Base-by-base conservation (phyloP, 2,888 invertebrate genomes). In the Camponotus fellah region DNA sequence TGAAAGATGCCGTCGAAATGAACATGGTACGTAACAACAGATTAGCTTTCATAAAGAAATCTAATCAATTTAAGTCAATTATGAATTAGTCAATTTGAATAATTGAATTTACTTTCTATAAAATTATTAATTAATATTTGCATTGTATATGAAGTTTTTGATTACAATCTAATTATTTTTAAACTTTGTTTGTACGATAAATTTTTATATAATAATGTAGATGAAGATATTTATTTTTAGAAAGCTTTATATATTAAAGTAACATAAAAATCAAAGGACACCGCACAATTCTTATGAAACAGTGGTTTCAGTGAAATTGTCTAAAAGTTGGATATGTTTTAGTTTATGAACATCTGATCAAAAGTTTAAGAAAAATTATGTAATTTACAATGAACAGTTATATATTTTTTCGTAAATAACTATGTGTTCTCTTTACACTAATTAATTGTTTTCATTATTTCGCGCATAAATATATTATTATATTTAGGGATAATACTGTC, bases 1-100 rank as follows among this genome's bases (percentile, higher is more conserved):
- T 99, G 46, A 97, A 97, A 94, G 97, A 98, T 91, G 98, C 99
- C 0, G 96, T 99, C 49, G 97, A 97, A 91, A 98, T 99, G 97
- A 99, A 99, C 95, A 97, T 98, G 5, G 96, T 94, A 91, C 26
- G 26, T 26, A 26, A 26, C 26, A 26, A 26, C 2, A 87, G 77
- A 46, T 79, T 37, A 66, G 12, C 8, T 0, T 17, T 2, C 26
- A 21, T n/a, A 17, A 60, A 74, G 5, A 10, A 32, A 40, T 43
- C 26, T 26, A 26, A 26, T 26, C 26, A 26, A 26, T 26, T 26
- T 26, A 26, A 26, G 26, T 26, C 26, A 26, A 26, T 26, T 26
- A 26, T 26, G 17, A 37, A 26, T 26, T 26, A 0, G 3, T 60
- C 4, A 62, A 46, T n/a, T 74, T 60, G 2, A 17, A 32, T 3